These are phyloP conservation scores for Petrocephalus zakoni DNA, from an alignment of 2,113 vertebrate genomes.

Conservation along the genomic window DNA sequence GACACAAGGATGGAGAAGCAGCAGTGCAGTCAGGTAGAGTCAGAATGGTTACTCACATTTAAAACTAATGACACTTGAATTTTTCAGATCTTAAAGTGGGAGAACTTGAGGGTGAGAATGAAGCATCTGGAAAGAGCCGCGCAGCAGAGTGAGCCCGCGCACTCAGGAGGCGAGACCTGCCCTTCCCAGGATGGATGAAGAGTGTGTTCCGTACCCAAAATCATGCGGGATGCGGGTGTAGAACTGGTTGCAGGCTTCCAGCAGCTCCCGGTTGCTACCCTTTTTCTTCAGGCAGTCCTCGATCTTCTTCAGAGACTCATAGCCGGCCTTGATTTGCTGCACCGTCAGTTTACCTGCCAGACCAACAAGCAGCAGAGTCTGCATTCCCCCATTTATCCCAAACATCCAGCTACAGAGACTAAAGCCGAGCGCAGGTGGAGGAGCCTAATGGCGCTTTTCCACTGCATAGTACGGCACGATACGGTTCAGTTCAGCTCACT, in stretches of 20 bases:
- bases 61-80: background rate
- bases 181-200: background rate
- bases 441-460: background rate
- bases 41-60: background rate
- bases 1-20: background rate
- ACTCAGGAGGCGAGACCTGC: background rate
- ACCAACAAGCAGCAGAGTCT: background rate
- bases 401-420: background rate
- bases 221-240: constrained; percentile 87
- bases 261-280: constrained; percentile 49
- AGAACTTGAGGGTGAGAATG: background rate
- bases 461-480: too few species aligned
- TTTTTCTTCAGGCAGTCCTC: constrained; percentile 73
- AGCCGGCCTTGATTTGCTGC: constrained; percentile 79
- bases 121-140: background rate
- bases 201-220: constrained; percentile 67
- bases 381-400: background rate
- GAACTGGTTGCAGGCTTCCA: constrained; percentile 84
- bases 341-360: constrained; percentile 74
- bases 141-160: background rate
- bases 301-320: constrained; percentile 71
- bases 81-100: background rate
- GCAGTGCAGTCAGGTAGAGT: background rate
- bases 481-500: too few species aligned
- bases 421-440: background rate